phyloP scores from a whole-genome alignment of 2,113 vertebrate genomes.

The mouse (Mus musculus) region GRCm39 chr10:106718501-106719000 shows the following conservation, averaged over 20 bases:
- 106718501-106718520: conserved; percentile 84
- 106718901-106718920: neutral
- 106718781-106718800: conserved; percentile 81
- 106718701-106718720: conserved; percentile 81
- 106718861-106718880: neutral
- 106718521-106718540: conserved; percentile 86
- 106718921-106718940: neutral
- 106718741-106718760: conserved; percentile 44
- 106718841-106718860: neutral
- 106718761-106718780: conserved; percentile 67
- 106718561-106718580: conserved; percentile 94
- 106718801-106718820: conserved; percentile 37
- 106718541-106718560: conserved; percentile 97
- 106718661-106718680: conserved; percentile 70
- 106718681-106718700: conserved; percentile 78
- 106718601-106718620: conserved; percentile 93
- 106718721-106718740: conserved; percentile 63
- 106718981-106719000: neutral
- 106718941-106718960: neutral
- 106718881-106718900: neutral
- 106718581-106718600: conserved; percentile 94
- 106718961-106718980: neutral
- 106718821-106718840: neutral
- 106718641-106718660: conserved; percentile 89
- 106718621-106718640: conserved; percentile 89